Evolutionary conservation across 2,113 vertebrate genomes (phyloP), one percentile per base, ranked within the genome.

Genomic region (Dromiciops gliroides): DNA sequence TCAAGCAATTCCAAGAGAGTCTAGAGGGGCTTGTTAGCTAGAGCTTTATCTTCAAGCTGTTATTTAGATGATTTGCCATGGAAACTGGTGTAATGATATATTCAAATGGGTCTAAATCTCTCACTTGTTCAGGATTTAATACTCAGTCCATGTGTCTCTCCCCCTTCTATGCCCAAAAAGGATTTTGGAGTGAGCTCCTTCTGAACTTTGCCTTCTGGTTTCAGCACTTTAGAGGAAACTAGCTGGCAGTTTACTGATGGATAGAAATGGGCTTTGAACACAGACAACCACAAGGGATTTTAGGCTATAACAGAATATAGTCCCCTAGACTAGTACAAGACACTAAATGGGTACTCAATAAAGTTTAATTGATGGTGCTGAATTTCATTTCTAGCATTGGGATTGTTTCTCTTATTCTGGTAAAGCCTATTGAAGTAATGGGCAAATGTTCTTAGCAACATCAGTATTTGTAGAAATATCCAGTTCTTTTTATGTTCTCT

Each of bases 41-140:
- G 19, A 44, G 67, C n/a, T 83, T 83, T 83, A 83, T 83, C 67
- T 83, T n/a, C 67, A 83, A 83, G 67, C 67, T 98, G 52, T 93
- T 97, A 94, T 97, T 98, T 98, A 90, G 90, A 97, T 93, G 96
- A 95, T 97, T 97, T 97, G 93, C 44, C 95, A 10, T 97, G 92
- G 90, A 93, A 91, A 93, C 48, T 96, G 25, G 31, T 94, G 93
- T 50, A 92, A 95, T 96, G 56, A 96, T 97, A 96, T 94, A 50
- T 92, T 96, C 92, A 90, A 97, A 96, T 75, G 92, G 49, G 56
- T 90, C 12, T 50, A 95, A 97, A 91, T 91, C 91, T 89, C 50
- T 89, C 96, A 56, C 8, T 95, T 93, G 37, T 0, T 0, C 48
- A 48, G 44, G 25, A 89, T 92, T 95, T 60, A 95, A 9, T 91